Percentiles rank a stretch among this genome's conserved stretches.
phyloP scores from a whole-genome alignment of 2,797 vertebrate species.

The Gouania willdenowi region DNA sequence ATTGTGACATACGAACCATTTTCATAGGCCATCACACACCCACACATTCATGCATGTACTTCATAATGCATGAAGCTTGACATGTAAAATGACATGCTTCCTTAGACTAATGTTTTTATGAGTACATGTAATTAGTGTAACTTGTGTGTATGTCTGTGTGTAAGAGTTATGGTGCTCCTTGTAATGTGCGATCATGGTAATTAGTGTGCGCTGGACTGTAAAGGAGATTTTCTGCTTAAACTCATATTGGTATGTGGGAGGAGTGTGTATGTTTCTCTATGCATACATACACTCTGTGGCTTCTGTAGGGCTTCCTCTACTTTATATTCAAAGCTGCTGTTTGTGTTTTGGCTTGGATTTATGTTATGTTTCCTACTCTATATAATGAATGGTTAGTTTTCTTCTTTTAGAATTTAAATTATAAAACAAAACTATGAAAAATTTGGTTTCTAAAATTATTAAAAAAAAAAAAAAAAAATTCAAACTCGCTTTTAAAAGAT shows the following conservation, averaged over 20 bases:
- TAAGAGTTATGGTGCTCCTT: background rate
- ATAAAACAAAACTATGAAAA: too few species aligned
- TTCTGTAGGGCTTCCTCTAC: background rate
- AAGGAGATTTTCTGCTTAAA: conserved; percentile 29
- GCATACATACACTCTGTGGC: too few species aligned
- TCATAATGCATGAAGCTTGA: conserved; percentile 29
- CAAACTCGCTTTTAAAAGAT: too few species aligned
- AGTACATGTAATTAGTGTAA: conserved; percentile 17
- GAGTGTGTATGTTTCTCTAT: background rate
- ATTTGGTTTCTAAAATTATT: too few species aligned
- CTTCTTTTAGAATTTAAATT: too few species aligned
- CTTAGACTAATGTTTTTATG: conserved; percentile 36
- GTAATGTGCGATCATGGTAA: conserved; percentile 39
- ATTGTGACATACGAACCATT: conserved; percentile 19
- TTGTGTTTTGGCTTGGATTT: background rate
- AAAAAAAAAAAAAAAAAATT: too few species aligned
- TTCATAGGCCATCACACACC: conserved; percentile 12
- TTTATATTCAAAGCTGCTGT: background rate
- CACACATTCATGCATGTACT: conserved; percentile 22
- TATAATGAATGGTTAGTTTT: too few species aligned
- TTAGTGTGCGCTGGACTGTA: conserved; percentile 12
- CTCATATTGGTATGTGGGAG: conserved; percentile 21
- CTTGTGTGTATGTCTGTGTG: conserved; percentile 8
- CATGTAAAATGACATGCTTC: conserved; percentile 34
- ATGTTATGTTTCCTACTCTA: background rate